Conservation (phyloP, 2,888 invertebrate species). For the Diarsia rubi region DNA sequence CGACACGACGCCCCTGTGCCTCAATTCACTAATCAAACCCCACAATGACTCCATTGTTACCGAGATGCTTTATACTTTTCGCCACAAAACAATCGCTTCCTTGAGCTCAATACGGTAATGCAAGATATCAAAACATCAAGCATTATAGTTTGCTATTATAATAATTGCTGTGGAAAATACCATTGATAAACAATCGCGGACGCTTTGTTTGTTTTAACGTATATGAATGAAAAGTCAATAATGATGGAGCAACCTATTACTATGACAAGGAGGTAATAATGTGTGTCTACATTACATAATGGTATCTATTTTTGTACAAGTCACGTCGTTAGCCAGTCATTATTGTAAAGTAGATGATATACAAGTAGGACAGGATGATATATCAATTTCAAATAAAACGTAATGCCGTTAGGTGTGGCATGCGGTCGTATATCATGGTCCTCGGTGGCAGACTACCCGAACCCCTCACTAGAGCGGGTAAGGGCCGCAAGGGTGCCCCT, state of each 20-base stretch:
- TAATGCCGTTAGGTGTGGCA: conserved; percentile 69
- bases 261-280: conserved; percentile 48
- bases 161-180: conserved; percentile 64
- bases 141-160: conserved; percentile 57
- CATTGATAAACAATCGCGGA: conserved; percentile 52
- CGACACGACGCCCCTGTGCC: conserved; percentile 77
- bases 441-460: conserved; percentile 71
- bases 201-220: conserved; percentile 54
- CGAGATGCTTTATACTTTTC: conserved; percentile 79
- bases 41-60: conserved; percentile 86
- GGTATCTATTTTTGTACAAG: conserved; percentile 40
- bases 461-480: conserved; percentile 67
- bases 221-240: conserved; percentile 65
- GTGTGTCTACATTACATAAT: conserved; percentile 57
- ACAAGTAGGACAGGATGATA: conserved; percentile 53
- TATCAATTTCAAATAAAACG: conserved; percentile 74
- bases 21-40: conserved; percentile 84
- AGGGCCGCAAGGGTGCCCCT: conserved; percentile 67
- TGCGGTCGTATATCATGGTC: conserved; percentile 74
- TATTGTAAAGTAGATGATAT: conserved; percentile 38
- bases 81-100: conserved; percentile 77
- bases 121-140: conserved; percentile 62
- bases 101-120: conserved; percentile 64
- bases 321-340: conserved; percentile 51
- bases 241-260: conserved; percentile 53